A percentile compares a stretch with the other conserved stretches of the same genome.
phyloP scores from a whole-genome alignment of 2,797 vertebrate genomes.

The Pseudochromis fuscus region DNA sequence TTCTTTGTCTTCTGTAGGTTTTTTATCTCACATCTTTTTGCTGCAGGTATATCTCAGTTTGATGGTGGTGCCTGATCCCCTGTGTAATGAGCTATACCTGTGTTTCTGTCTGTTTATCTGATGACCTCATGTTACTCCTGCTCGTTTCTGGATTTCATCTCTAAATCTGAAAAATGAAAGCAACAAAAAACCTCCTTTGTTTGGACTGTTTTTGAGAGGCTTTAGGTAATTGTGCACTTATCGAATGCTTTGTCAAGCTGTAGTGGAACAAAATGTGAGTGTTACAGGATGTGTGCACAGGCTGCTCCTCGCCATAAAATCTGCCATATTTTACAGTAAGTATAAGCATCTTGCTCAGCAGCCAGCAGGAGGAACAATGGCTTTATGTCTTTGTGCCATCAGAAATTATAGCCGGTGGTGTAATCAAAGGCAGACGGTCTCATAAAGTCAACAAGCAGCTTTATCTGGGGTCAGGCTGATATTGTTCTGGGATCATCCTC shows the following conservation, averaged over 20 bases:
- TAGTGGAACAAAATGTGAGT: conserved; percentile 5
- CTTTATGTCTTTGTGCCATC: conserved; percentile 44
- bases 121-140: neutral
- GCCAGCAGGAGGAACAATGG: conserved; percentile 33
- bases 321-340: conserved; percentile 45
- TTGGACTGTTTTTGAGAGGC: neutral
- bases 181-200: too few species aligned
- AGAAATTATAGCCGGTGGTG: conserved; percentile 48
- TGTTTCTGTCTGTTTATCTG: neutral
- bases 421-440: conserved; percentile 59
- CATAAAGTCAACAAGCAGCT: conserved; percentile 62
- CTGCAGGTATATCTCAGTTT: neutral
- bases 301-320: conserved; percentile 13
- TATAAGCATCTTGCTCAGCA: too few species aligned
- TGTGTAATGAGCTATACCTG: neutral
- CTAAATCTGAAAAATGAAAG: too few species aligned
- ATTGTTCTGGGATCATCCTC: conserved; percentile 57
- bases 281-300: conserved; percentile 1
- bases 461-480: conserved; percentile 50
- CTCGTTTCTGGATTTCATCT: neutral
- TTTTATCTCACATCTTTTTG: neutral
- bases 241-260: conserved; percentile 10
- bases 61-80: neutral
- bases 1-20: too few species aligned
- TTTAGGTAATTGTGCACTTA: conserved; percentile 18